Conservation (phyloP, 2,797 vertebrate genomes). For the Eulemur rubriventer region DNA sequence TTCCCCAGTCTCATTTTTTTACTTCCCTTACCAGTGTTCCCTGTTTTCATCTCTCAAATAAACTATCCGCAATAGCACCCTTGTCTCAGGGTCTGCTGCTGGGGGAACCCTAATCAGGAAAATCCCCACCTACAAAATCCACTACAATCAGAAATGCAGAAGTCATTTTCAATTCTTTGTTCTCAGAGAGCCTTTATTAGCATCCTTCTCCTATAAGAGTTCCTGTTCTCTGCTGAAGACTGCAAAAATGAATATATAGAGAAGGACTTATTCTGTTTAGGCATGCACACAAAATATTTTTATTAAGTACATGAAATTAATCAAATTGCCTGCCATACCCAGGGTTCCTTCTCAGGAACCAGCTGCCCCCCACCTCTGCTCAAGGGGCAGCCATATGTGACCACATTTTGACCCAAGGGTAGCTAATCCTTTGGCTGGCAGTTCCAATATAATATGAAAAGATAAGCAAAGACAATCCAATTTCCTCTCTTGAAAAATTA, state of each 20-base stretch:
- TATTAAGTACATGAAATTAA: background rate
- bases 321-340: background rate
- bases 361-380: background rate
- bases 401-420: background rate
- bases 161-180: background rate
- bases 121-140: background rate
- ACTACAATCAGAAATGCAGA: background rate
- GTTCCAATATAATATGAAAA: background rate
- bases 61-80: background rate
- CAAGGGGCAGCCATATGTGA: background rate
- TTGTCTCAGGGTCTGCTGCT: background rate
- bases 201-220: background rate
- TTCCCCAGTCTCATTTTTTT: background rate
- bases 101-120: background rate
- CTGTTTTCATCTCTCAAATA: background rate
- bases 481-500: slow-evolving; percentile 48
- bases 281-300: background rate
- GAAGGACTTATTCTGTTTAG: background rate
- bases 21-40: background rate
- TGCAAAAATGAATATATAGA: background rate
- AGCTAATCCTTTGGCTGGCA: background rate
- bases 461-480: background rate
- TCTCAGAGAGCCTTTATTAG: background rate
- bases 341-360: background rate
- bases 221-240: background rate